phyloP scores from a whole-genome alignment of 2,113 vertebrate species.

The Limnothrissa miodon region DNA sequence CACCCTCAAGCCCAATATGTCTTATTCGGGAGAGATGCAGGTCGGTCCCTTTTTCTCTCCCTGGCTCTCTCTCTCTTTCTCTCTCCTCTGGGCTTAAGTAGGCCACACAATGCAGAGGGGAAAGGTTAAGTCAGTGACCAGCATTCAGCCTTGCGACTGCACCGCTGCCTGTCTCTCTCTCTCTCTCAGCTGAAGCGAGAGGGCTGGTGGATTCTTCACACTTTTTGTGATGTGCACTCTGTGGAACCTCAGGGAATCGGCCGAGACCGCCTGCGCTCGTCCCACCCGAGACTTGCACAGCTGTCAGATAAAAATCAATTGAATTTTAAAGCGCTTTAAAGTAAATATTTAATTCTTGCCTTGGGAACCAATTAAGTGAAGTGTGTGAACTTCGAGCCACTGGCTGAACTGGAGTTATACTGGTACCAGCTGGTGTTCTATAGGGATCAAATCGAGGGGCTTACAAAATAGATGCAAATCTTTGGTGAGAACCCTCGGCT shows the following conservation, averaged over 20 bases:
- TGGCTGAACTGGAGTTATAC: constrained; percentile 63
- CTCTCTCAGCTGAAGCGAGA: background rate
- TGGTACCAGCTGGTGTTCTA: constrained; percentile 61
- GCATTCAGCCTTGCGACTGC: constrained; percentile 12
- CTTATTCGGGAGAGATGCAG: background rate
- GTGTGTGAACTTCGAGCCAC: constrained; percentile 57
- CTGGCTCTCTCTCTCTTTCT: background rate
- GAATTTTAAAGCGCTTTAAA: constrained; percentile 66
- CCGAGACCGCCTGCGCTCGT: constrained; percentile 55
- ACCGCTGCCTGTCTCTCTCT: background rate
- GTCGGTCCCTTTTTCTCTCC: background rate
- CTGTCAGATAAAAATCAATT: constrained; percentile 67
- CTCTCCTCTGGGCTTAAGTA: constrained; percentile 28
- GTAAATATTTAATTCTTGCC: constrained; percentile 69
- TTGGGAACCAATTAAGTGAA: constrained; percentile 67
- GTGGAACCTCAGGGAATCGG: constrained; percentile 47
- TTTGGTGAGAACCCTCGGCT: constrained; percentile 48
- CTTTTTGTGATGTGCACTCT: constrained; percentile 50
- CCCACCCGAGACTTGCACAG: constrained; percentile 60
- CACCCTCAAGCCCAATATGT: background rate
- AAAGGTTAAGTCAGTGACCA: constrained; percentile 50
- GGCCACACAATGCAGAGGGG: constrained; percentile 36
- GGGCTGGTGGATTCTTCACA: constrained; percentile 42
- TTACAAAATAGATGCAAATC: constrained; percentile 58
- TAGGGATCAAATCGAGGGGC: constrained; percentile 52